These are phyloP conservation scores for Exephanes ischioxanthus DNA, from an alignment of 2,888 invertebrate species.

Conservation along the genomic window DNA sequence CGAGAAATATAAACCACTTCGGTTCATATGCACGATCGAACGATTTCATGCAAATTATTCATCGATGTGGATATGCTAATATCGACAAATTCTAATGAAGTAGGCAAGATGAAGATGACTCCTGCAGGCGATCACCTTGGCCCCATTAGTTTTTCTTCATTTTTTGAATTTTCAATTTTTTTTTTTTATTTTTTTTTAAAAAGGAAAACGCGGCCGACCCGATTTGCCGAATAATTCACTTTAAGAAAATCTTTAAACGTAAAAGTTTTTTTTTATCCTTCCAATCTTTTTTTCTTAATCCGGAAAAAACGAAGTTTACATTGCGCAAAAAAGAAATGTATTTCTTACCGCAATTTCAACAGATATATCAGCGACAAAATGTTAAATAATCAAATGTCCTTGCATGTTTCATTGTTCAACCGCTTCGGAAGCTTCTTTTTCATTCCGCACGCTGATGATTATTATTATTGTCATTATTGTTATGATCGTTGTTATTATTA, in stretches of 20 bases:
- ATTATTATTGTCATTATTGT: conserved; percentile 7
- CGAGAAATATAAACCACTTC: conserved; percentile 9
- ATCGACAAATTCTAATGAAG: conserved; percentile 50
- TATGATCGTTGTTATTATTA: background rate
- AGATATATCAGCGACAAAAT: background rate
- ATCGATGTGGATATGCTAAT: conserved; percentile 35
- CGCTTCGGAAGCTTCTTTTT: background rate
- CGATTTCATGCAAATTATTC: conserved; percentile 60
- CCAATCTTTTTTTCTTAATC: no score
- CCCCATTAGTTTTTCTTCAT: conserved; percentile 11
- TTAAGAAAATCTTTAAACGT: no score
- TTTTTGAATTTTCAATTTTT: background rate
- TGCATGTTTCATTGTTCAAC: background rate
- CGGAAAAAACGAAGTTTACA: background rate
- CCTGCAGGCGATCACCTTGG: conserved; percentile 23
- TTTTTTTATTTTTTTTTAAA: background rate
- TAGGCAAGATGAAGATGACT: conserved; percentile 28
- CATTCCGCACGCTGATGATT: background rate
- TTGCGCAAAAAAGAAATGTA: background rate
- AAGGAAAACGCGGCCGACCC: background rate
- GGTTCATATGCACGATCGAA: conserved; percentile 23
- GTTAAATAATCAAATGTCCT: conserved; percentile 6
- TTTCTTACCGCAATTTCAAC: background rate
- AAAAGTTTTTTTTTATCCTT: no score
- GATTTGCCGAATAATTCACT: no score